Evolutionary conservation across 1,140 invertebrate genomes (phyloP).

Genomic region (Halesus radiatus): DNA sequence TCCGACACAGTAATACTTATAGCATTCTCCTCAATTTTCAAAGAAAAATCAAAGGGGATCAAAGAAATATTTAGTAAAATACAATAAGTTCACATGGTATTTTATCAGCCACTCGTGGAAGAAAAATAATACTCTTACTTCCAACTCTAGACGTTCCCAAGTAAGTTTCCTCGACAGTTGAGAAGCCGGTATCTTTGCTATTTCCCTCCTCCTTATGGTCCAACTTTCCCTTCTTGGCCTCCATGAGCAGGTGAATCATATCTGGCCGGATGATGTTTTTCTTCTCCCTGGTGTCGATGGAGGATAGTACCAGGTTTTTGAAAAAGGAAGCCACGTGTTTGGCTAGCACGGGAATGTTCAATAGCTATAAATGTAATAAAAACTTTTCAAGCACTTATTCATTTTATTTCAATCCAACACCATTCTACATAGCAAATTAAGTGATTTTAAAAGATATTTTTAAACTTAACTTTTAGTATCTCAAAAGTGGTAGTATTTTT

Average conservation of each 20-base stretch:
- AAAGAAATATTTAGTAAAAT: no score
- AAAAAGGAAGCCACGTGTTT: slow-evolving; percentile 9
- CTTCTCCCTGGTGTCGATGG: slow-evolving; percentile 38
- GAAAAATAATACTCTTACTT: not conserved
- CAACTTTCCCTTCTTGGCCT: slow-evolving; percentile 56
- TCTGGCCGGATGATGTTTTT: slow-evolving; percentile 49
- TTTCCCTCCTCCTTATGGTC: slow-evolving; percentile 37
- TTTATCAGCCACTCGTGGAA: not conserved
- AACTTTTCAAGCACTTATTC: no score
- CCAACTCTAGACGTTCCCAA: not conserved
- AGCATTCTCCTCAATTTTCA: no score
- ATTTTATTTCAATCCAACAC: no score
- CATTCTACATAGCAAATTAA: no score
- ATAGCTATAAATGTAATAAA: not conserved
- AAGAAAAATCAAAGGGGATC: no score
- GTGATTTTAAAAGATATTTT: no score
- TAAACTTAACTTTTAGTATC: not conserved
- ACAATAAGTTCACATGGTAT: no score
- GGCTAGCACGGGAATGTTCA: not conserved
- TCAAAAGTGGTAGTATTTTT: not conserved
- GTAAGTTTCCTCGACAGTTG: slow-evolving; percentile 55
- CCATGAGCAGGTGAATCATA: slow-evolving; percentile 64
- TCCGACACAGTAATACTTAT: no score
- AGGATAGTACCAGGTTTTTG: not conserved
- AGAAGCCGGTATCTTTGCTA: slow-evolving; percentile 53